Evolutionary conservation across 2,797 vertebrate genomes (phyloP).

Genomic region (Xenopus petersii): DNA sequence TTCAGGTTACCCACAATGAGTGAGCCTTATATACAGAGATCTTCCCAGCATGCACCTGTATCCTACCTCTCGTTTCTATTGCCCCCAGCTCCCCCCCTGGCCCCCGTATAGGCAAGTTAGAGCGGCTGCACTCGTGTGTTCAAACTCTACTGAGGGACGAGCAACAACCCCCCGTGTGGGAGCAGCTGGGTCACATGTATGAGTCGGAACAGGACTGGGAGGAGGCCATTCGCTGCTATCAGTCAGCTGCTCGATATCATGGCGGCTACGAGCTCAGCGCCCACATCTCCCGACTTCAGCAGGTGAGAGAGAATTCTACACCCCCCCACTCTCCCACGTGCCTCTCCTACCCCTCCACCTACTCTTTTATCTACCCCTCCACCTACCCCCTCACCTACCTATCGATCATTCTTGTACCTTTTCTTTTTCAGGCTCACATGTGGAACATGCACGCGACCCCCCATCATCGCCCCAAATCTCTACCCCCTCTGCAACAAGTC

Average conservation of each 20-base stretch:
- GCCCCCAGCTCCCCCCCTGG: slow-evolving; percentile 46
- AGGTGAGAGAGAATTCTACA: slow-evolving; percentile 63
- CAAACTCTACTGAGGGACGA: slow-evolving; percentile 75
- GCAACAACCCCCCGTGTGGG: slow-evolving; percentile 78
- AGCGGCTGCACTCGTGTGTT: slow-evolving; percentile 72
- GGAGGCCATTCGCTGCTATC: slow-evolving; percentile 74
- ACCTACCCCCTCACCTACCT: background rate
- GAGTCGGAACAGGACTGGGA: slow-evolving; percentile 72
- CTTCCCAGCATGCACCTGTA: background rate
- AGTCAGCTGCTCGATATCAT: slow-evolving; percentile 72
- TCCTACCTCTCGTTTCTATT: background rate
- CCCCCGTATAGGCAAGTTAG: slow-evolving; percentile 74
- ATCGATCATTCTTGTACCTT: background rate
- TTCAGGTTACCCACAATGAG: too few relatives aligned
- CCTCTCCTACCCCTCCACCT: too few relatives aligned
- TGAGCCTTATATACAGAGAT: too few relatives aligned
- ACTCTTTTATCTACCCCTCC: too few relatives aligned
- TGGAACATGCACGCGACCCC: slow-evolving; percentile 59
- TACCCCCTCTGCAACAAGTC: background rate
- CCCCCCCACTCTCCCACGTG: too few relatives aligned
- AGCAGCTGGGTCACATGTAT: slow-evolving; percentile 76
- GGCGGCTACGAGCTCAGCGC: slow-evolving; percentile 67
- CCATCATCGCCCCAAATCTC: background rate
- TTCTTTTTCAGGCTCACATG: slow-evolving; percentile 55
- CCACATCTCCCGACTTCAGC: slow-evolving; percentile 72